These are phyloP conservation scores for Drosophila emarginata DNA, from an alignment of 2,888 invertebrate species.

Conservation along the genomic window DNA sequence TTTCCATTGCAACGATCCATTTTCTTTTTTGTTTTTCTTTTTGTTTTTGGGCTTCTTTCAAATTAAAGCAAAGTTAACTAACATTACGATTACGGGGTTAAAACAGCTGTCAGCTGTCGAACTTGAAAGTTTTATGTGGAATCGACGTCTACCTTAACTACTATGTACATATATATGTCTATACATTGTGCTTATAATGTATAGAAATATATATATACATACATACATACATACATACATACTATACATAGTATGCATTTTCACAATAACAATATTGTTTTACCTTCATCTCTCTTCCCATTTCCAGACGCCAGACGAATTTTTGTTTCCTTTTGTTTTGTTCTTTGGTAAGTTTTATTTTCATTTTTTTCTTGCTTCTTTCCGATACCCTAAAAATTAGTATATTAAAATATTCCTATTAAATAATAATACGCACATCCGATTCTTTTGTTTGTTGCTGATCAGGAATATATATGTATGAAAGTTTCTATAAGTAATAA, in stretches of 20 bases:
- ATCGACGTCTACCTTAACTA: neutral
- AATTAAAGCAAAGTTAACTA: slow-evolving; percentile 6
- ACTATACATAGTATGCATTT: neutral
- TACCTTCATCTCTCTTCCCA: neutral
- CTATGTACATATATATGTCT: no score
- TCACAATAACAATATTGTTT: neutral
- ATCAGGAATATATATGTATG: no score
- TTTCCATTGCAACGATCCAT: neutral
- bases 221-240: neutral
- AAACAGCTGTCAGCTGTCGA: slow-evolving; percentile 11
- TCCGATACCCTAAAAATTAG: neutral
- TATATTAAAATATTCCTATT: no score
- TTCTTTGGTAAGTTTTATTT: neutral
- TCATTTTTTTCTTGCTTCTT: neutral
- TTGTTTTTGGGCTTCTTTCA: slow-evolving; percentile 1
- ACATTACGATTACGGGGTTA: neutral
- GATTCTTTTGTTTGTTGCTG: no score
- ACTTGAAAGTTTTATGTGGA: neutral
- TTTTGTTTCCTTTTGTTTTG: neutral
- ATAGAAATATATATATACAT: neutral
- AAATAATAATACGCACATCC: no score
- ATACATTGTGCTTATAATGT: neutral
- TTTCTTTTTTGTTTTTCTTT: neutral
- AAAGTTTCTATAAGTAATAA: no score
- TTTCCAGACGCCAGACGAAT: neutral